Base-by-base conservation (phyloP, 2,888 invertebrate genomes). In the Spicauda simplicius region DNA sequence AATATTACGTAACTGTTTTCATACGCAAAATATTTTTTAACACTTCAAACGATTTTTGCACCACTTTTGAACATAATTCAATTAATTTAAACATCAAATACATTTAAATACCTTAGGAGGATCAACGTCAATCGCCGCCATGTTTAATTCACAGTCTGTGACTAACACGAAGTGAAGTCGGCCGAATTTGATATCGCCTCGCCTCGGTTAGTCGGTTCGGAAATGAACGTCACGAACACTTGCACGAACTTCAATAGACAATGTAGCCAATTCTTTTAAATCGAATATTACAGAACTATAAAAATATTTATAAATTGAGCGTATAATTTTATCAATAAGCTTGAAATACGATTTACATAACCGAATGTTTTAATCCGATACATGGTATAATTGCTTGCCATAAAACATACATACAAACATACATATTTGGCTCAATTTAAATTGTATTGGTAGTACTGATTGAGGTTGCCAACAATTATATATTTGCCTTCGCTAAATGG, bases 41-140 rank as follows among this genome's bases (percentile, higher is more conserved):
- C 30, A 54, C 18, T 53, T n/a, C n/a, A 54, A 20, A 37, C 30
- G 12, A 30, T 30, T 18, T 0, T 0, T 6, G 45, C 45, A 5
- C 12, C 55, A 60, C 25, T 45, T 8, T 45, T 18, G 12, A n/a
- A 45, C 14, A 11, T 0, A 16, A 16, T 33, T 54, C 10, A 59
- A 53, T 54, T 48, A 5, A 45, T 19, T 45, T n/a, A 63, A 18
- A 56, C 71, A 75, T 48, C 63, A 72, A 73, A 73, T 74, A 33
- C 37, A 25, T 78, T 84, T 86, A 1, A 66, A 90, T 83, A 93
- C 93, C 88, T 93, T 93, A 58, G 85, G 84, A 73, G 80, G 78
- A 76, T 93, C 93, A 75, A 91, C 90, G 77, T 93, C 93, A 73
- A 93, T 90, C 77, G 95, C 94, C 87, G 95, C 95, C 95, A 95